phyloP scores from a whole-genome alignment of 2,888 invertebrate species.

The Drosophila cyrtoloma region DNA sequence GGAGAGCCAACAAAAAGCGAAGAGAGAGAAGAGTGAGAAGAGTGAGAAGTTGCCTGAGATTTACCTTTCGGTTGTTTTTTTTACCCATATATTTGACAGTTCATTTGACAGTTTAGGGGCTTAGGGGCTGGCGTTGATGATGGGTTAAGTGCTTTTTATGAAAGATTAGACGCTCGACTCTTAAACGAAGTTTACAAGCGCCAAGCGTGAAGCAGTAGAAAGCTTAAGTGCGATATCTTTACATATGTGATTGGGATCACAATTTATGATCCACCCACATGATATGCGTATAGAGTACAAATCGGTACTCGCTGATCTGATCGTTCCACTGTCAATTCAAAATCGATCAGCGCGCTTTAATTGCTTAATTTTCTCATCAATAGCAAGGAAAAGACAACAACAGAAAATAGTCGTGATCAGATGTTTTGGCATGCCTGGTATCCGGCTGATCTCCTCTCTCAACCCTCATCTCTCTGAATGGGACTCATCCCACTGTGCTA shows the following conservation, averaged over 20 bases:
- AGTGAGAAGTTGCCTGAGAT: slow-evolving; percentile 30
- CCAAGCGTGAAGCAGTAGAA: slow-evolving; percentile 31
- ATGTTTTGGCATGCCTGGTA: slow-evolving; percentile 57
- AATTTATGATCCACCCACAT: slow-evolving; percentile 13
- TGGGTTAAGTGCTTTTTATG: slow-evolving; percentile 69
- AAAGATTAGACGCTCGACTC: slow-evolving; percentile 26
- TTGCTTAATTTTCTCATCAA: slow-evolving; percentile 76
- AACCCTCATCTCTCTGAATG: slow-evolving; percentile 11
- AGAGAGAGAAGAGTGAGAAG: slow-evolving; percentile 19
- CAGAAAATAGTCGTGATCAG: slow-evolving; percentile 68
- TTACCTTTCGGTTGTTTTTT: background rate
- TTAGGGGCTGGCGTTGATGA: slow-evolving; percentile 63
- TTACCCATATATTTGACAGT: slow-evolving; percentile 32
- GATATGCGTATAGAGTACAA: background rate
- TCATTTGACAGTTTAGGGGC: slow-evolving; percentile 64
- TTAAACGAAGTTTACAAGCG: slow-evolving; percentile 30
- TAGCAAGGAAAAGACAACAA: slow-evolving; percentile 43
- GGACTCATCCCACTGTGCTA: slow-evolving; percentile 64
- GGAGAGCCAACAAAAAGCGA: background rate
- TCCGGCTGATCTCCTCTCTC: slow-evolving; percentile 30
- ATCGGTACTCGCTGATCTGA: slow-evolving; percentile 23
- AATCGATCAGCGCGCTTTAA: slow-evolving; percentile 53
- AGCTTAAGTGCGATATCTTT: background rate
- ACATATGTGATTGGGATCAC: background rate
- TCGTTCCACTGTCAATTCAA: slow-evolving; percentile 18